A percentile compares a stretch with the other conserved stretches of the same genome.
phyloP scores from a whole-genome alignment of 2,113 vertebrate species.

The Megaleporinus macrocephalus region DNA sequence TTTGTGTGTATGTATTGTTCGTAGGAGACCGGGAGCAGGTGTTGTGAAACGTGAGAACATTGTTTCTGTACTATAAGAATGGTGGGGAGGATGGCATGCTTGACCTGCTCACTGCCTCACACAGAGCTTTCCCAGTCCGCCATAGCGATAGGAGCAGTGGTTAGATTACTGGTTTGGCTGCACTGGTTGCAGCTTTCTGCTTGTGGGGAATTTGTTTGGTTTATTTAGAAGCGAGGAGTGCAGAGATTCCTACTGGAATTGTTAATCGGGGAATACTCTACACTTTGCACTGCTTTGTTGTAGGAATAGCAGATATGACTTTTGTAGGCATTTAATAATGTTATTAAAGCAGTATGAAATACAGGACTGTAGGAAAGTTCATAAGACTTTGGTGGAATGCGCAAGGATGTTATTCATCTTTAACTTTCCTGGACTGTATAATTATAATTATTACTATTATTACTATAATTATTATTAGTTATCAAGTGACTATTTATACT shows the following conservation, averaged over 20 bases:
- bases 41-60: no score
- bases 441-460: no score
- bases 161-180: conserved; percentile 72
- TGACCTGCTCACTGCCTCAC: background rate
- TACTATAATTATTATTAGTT: no score
- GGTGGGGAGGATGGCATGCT: background rate
- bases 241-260: conserved; percentile 79
- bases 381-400: no score
- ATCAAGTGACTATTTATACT: no score
- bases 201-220: conserved; percentile 79
- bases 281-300: background rate
- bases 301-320: background rate
- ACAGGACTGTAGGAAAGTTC: no score
- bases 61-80: no score
- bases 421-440: no score
- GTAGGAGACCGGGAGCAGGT: no score
- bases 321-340: background rate
- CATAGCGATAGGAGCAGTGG: conserved; percentile 73
- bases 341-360: no score
- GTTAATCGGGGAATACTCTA: conserved; percentile 73
- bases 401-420: no score
- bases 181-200: conserved; percentile 73
- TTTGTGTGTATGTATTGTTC: no score
- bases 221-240: conserved; percentile 79
- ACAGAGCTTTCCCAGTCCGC: conserved; percentile 53